These are phyloP conservation scores for Sinopyrophorus schimmeli DNA, from an alignment of 2,888 invertebrate species.

Conservation along the genomic window DNA sequence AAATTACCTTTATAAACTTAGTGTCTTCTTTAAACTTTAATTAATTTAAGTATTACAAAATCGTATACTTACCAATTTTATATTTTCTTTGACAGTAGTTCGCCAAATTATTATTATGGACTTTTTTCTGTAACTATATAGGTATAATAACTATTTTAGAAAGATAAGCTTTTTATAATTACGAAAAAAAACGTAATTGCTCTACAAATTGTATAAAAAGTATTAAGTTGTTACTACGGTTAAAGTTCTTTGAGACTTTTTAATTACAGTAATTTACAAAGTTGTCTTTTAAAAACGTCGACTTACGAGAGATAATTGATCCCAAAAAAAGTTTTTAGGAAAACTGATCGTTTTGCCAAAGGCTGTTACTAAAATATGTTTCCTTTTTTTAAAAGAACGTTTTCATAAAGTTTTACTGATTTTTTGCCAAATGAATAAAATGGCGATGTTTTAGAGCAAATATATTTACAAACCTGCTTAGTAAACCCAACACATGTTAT, in stretches of 20 bases:
- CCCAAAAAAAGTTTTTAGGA: conserved; percentile 14
- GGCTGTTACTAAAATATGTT: conserved; percentile 13
- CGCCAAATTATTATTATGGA: no score
- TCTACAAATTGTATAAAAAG: conserved; percentile 14
- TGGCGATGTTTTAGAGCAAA: no score
- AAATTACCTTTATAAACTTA: no score
- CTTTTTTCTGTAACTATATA: no score
- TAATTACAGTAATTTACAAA: conserved; percentile 22
- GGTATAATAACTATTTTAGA: no score
- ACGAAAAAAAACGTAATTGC: conserved; percentile 10
- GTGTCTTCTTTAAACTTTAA: no score
- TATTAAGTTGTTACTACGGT: conserved; percentile 19
- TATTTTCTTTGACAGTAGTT: no score
- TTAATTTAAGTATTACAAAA: no score
- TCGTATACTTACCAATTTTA: no score
- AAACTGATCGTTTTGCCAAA: conserved; percentile 10
- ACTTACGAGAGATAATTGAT: conserved; percentile 20
- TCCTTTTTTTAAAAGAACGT: conserved; percentile 7
- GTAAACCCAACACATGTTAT: conserved; percentile 13
- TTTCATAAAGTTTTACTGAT: conserved; percentile 5
- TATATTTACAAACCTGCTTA: no score
- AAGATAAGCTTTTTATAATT: not conserved
- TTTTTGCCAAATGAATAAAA: no score
- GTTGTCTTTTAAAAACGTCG: conserved; percentile 19
- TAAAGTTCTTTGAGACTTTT: conserved; percentile 17